Evolutionary conservation across 2,113 vertebrate genomes (phyloP).

Genomic region (Perca flavescens): DNA sequence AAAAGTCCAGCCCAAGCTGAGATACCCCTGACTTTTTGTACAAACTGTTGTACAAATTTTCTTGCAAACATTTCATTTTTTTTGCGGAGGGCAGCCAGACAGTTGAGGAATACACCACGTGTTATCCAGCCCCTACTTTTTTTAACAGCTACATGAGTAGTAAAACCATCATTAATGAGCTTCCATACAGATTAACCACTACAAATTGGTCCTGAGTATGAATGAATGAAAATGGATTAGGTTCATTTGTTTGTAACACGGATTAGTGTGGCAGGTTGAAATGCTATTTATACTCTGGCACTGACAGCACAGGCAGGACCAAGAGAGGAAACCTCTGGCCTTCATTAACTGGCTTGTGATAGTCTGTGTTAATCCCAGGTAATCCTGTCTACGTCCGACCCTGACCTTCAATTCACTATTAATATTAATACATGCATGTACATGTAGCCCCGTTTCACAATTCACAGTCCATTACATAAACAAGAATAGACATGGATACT

Average conservation of each 20-base stretch:
- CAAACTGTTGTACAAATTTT: no score
- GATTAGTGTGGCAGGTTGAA: slow-evolving; percentile 54
- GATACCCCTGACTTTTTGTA: no score
- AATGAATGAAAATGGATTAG: slow-evolving; percentile 36
- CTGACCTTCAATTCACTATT: slow-evolving; percentile 52
- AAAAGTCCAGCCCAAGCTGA: background rate
- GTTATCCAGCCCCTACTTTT: background rate
- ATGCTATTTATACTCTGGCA: slow-evolving; percentile 46
- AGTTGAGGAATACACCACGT: background rate
- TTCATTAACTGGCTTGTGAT: slow-evolving; percentile 60
- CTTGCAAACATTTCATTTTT: no score
- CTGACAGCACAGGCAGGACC: slow-evolving; percentile 18
- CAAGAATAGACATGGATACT: background rate
- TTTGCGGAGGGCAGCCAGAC: background rate
- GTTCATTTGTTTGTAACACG: slow-evolving; percentile 37
- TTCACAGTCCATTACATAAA: background rate
- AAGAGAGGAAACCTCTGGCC: slow-evolving; percentile 53
- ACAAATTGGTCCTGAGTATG: slow-evolving; percentile 4
- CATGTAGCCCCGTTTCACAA: background rate
- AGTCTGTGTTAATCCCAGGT: slow-evolving; percentile 70
- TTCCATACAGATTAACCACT: background rate
- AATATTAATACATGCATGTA: slow-evolving; percentile 4
- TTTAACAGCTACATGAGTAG: background rate
- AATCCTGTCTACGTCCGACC: slow-evolving; percentile 54
- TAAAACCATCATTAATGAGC: slow-evolving; percentile 21